phyloP scores from a whole-genome alignment of 2,797 vertebrate species.

The Helarctos malayanus region DNA sequence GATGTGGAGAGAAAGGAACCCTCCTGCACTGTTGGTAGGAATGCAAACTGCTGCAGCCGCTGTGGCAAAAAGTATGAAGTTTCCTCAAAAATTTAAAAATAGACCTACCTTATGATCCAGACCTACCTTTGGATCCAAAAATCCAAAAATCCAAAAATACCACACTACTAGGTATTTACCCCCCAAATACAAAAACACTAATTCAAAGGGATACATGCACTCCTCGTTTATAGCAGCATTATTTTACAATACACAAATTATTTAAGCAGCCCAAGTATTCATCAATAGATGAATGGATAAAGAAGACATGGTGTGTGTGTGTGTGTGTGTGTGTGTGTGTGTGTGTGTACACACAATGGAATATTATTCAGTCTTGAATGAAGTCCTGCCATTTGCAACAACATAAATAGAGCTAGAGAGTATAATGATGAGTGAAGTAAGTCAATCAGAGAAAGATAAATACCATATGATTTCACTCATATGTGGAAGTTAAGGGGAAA shows the following conservation, averaged over 20 bases:
- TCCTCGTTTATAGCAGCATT: neutral
- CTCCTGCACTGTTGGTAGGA: neutral
- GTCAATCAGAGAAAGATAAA: neutral
- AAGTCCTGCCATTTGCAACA: neutral
- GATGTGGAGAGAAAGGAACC: neutral
- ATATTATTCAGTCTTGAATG: neutral
- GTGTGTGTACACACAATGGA: neutral
- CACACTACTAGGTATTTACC: neutral
- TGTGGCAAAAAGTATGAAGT: neutral
- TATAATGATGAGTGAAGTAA: neutral
- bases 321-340: neutral
- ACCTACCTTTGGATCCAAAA: too few relatives aligned
- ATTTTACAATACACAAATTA: neutral
- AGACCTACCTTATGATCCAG: neutral
- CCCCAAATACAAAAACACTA: neutral
- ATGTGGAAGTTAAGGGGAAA: neutral
- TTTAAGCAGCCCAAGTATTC: neutral
- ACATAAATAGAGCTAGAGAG: neutral
- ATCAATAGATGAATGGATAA: neutral
- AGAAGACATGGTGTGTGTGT: neutral
- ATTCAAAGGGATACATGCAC: neutral
- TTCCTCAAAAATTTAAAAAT: neutral
- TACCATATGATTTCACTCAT: neutral
- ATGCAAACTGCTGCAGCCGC: neutral
- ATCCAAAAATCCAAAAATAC: too few relatives aligned